A percentile compares a stretch with the other conserved stretches of the same genome.
Conservation (phyloP, 2,113 vertebrate genomes). For the Sphaerodactylus townsendi region DNA sequence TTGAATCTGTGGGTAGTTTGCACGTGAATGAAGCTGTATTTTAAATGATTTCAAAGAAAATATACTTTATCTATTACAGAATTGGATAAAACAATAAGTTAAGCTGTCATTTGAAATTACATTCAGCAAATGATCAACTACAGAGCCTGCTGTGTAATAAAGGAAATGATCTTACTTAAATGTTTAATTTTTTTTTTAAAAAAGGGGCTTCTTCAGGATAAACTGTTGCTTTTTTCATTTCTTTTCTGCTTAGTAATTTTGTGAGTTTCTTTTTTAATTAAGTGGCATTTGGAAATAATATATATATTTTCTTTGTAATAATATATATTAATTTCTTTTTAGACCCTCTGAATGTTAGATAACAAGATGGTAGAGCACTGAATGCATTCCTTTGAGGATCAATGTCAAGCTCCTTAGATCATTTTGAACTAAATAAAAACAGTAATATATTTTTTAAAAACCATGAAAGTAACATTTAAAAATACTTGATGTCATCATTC, state of each 20-base stretch:
- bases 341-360: slow-evolving; percentile 57
- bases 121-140: slow-evolving; percentile 39
- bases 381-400: slow-evolving; percentile 48
- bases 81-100: slow-evolving; percentile 53
- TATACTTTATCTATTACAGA: slow-evolving; percentile 44
- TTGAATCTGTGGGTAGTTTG: slow-evolving; percentile 38
- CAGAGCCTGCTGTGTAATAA: slow-evolving; percentile 26
- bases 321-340: too few relatives aligned
- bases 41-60: slow-evolving; percentile 44
- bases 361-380: slow-evolving; percentile 43
- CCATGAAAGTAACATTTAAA: neutral
- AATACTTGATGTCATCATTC: neutral
- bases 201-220: neutral
- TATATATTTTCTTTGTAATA: too few relatives aligned
- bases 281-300: slow-evolving; percentile 37
- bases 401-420: neutral
- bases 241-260: neutral
- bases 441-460: too few relatives aligned
- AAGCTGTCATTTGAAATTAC: slow-evolving; percentile 50
- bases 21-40: slow-evolving; percentile 34
- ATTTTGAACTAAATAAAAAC: slow-evolving; percentile 41
- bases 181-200: slow-evolving; percentile 48
- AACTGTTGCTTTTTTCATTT: neutral
- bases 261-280: slow-evolving; percentile 15
- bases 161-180: slow-evolving; percentile 7